phyloP scores from a whole-genome alignment of 2,113 vertebrate genomes.

The Chinchilla lanigera region DNA sequence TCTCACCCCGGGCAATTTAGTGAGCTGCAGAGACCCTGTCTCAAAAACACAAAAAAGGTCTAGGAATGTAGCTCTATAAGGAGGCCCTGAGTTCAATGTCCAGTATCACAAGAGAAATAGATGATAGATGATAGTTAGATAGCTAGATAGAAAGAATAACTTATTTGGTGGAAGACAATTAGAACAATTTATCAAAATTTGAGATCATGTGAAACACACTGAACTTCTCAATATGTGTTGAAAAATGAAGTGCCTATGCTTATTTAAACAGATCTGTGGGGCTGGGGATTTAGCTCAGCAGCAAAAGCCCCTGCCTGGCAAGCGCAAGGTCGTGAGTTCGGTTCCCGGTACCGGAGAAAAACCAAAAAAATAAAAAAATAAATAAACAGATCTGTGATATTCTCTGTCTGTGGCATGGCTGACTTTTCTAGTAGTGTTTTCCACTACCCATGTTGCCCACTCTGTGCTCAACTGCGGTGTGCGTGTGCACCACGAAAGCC shows the following conservation, averaged over 20 bases:
- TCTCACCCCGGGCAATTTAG: neutral
- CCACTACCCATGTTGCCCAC: neutral
- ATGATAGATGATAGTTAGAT: too few relatives aligned
- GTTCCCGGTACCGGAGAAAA: too few relatives aligned
- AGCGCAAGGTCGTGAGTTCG: too few relatives aligned
- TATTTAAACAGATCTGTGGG: too few relatives aligned
- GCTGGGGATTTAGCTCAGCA: too few relatives aligned
- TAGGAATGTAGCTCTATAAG: neutral
- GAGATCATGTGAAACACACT: neutral
- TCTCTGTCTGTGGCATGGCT: neutral
- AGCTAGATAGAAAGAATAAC: neutral
- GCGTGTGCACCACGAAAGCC: neutral
- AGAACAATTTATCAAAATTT: slow-evolving; percentile 35
- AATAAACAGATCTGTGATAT: neutral
- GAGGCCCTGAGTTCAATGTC: neutral
- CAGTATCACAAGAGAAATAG: neutral
- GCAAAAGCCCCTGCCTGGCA: too few relatives aligned
- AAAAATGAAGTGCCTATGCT: neutral
- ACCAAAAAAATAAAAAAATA: too few relatives aligned
- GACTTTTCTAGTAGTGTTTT: neutral
- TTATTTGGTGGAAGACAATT: neutral
- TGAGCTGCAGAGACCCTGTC: neutral
- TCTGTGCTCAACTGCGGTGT: neutral
- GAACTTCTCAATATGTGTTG: neutral
- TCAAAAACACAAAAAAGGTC: neutral